These are phyloP conservation scores for Pomacea canaliculata DNA, from an alignment of 2,888 invertebrate species.

Conservation along the genomic window DNA sequence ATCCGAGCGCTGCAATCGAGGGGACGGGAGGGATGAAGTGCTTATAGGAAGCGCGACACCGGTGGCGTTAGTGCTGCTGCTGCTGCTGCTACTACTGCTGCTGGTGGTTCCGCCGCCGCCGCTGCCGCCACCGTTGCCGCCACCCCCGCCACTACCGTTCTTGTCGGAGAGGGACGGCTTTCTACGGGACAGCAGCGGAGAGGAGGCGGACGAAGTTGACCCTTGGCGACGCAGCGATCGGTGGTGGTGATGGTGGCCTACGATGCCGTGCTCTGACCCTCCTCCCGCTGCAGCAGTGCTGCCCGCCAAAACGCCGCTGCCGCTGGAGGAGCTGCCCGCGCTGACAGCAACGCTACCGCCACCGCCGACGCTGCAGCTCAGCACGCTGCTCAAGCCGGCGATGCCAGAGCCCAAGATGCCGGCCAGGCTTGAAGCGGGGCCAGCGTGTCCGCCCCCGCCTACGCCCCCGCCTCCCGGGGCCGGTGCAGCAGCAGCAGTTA, in stretches of 20 bases:
- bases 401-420: conserved; percentile 24
- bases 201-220: conserved; percentile 16
- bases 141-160: conserved; percentile 4
- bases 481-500: background rate
- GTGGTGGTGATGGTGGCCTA: conserved; percentile 7
- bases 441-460: background rate
- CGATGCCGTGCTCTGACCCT: background rate
- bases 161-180: conserved; percentile 2
- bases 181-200: conserved; percentile 19
- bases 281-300: conserved; percentile 19
- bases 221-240: conserved; percentile 18
- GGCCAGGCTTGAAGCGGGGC: background rate
- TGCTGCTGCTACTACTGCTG: conserved; percentile 14
- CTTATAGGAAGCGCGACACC: conserved; percentile 26
- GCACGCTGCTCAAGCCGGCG: conserved; percentile 27
- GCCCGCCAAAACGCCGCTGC: conserved; percentile 2
- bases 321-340: conserved; percentile 12
- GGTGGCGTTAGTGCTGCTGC: conserved; percentile 13
- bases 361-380: conserved; percentile 13
- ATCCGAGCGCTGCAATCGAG: conserved; percentile 55
- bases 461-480: background rate
- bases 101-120: conserved; percentile 2
- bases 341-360: conserved; percentile 7
- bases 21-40: conserved; percentile 42
- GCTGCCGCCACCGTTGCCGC: conserved; percentile 9